Conservation (phyloP, 2,888 invertebrate genomes). For the Ernsta delagoae region DNA sequence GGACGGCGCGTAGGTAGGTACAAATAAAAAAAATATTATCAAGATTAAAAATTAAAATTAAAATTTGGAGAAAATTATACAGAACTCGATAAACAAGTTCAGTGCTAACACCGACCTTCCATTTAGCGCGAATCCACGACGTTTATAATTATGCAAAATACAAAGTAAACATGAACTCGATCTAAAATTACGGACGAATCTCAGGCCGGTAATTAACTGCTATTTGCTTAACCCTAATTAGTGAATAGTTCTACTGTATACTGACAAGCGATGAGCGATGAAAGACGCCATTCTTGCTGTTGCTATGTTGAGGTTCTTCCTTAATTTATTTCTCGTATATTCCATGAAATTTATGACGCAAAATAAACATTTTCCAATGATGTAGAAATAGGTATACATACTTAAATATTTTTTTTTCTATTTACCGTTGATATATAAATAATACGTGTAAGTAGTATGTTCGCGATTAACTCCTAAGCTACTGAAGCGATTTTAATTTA, state of each 20-base stretch:
- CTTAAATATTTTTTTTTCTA: too few relatives aligned
- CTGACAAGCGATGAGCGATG: background rate
- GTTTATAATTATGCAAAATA: conserved; percentile 32
- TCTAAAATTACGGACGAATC: conserved; percentile 31
- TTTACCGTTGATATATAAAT: too few relatives aligned
- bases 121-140: conserved; percentile 5
- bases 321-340: too few relatives aligned
- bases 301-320: too few relatives aligned
- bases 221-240: conserved; percentile 36
- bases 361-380: too few relatives aligned
- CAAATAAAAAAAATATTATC: too few relatives aligned
- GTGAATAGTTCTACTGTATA: background rate
- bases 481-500: too few relatives aligned
- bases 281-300: background rate
- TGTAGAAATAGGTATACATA: too few relatives aligned
- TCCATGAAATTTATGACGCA: too few relatives aligned
- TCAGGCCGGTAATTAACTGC: conserved; percentile 39
- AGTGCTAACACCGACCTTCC: conserved; percentile 4
- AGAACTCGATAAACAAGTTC: conserved; percentile 6
- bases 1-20: too few relatives aligned
- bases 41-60: background rate
- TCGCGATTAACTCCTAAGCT: too few relatives aligned
- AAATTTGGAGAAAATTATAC: background rate
- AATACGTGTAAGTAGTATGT: too few relatives aligned
- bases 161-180: conserved; percentile 33